These are phyloP conservation scores for Callipepla squamata DNA, from an alignment of 2,113 vertebrate genomes.

Conservation along the genomic window DNA sequence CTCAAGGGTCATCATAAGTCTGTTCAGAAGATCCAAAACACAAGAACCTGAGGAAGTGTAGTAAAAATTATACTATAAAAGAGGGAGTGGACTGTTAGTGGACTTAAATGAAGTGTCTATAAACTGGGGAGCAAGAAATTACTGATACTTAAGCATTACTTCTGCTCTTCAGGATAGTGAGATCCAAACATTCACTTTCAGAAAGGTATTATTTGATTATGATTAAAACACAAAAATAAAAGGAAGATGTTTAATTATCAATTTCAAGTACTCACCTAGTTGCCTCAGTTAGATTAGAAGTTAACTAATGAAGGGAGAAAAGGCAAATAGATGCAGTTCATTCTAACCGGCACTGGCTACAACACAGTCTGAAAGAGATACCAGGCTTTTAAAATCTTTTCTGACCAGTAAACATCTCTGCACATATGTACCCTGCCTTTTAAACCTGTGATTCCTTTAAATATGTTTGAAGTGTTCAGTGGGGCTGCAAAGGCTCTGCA, in stretches of 20 bases:
- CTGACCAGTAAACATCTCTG: not conserved
- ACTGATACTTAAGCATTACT: not conserved
- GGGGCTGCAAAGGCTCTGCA: not conserved
- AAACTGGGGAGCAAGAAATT: not conserved
- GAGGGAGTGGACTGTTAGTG: not conserved
- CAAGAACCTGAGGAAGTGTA: not conserved
- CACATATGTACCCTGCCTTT: not conserved
- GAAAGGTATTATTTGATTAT: not conserved
- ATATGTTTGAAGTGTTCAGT: not conserved
- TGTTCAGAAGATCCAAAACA: slow-evolving; percentile 6
- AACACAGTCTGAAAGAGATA: not conserved
- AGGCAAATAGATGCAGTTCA: not conserved
- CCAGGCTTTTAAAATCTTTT: not conserved
- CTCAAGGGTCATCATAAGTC: slow-evolving; percentile 17
- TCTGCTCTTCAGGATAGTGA: not conserved
- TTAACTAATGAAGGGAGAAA: not conserved
- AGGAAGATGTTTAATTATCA: not conserved
- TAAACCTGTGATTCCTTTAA: not conserved
- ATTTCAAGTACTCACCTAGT: not conserved
- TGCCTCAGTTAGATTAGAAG: not conserved
- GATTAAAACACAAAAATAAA: not conserved
- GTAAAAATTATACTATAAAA: not conserved
- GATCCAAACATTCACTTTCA: not conserved
- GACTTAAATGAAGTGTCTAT: not conserved
- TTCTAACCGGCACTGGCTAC: not conserved